phyloP scores from a whole-genome alignment of 2,888 invertebrate species.

The Artemia sinica region DNA sequence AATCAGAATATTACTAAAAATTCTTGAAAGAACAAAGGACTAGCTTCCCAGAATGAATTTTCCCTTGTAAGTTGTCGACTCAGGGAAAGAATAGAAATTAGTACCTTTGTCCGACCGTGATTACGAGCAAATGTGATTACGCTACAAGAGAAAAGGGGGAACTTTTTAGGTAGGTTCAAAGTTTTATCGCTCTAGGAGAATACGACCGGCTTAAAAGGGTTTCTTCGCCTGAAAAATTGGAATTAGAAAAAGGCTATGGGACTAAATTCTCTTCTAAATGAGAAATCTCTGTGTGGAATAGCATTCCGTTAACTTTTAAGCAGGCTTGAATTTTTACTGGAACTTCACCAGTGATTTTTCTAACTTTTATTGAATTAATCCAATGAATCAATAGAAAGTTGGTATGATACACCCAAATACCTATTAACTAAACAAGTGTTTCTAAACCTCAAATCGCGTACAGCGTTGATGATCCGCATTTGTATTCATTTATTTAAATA shows the following conservation, averaged over 20 bases:
- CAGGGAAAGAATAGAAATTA: conserved; percentile 14
- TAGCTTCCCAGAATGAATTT: not conserved
- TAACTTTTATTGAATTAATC: too few species aligned
- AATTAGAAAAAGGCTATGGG: not conserved
- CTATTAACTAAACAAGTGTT: too few species aligned
- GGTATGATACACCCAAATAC: too few species aligned
- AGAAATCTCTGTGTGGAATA: too few species aligned
- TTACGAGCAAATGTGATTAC: conserved; percentile 13
- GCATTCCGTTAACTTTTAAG: too few species aligned
- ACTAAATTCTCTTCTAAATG: too few species aligned
- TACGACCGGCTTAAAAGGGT: conserved; percentile 14
- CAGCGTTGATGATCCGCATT: too few species aligned
- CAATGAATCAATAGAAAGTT: too few species aligned
- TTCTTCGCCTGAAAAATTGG: conserved; percentile 1
- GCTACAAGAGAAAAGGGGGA: conserved; percentile 11
- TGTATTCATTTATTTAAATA: too few species aligned
- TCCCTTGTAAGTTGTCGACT: conserved; percentile 11
- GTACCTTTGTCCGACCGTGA: conserved; percentile 14
- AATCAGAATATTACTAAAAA: conserved; percentile 3
- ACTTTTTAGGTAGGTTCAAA: conserved; percentile 14
- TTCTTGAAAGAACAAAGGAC: conserved; percentile 9
- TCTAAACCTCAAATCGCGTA: too few species aligned
- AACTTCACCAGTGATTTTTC: too few species aligned
- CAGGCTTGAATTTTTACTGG: too few species aligned
- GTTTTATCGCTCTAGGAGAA: conserved; percentile 10